These are phyloP conservation scores for Stichodactyla mertensii DNA, from an alignment of 64 coral and sea anemone genomes.

Conservation along the genomic window DNA sequence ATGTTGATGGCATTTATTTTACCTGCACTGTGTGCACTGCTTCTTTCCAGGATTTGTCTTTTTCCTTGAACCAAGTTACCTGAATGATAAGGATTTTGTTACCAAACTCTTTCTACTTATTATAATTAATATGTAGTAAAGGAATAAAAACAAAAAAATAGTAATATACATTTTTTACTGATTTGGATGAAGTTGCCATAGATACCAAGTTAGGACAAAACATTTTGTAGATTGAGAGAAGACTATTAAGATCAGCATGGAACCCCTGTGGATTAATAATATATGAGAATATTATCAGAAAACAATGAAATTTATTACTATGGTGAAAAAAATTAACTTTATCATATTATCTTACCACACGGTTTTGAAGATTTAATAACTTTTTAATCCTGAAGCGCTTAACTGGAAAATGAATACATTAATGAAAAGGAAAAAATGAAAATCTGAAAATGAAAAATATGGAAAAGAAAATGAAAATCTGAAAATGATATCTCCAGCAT, in stretches of 20 bases:
- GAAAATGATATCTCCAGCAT: too few relatives aligned
- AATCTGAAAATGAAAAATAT: not conserved
- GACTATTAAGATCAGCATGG: conserved; percentile 69
- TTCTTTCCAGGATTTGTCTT: conserved; percentile 61
- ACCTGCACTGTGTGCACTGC: conserved; percentile 69
- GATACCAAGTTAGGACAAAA: conserved; percentile 64
- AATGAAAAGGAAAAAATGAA: not conserved
- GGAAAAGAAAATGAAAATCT: not conserved
- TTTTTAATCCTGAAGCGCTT: conserved; percentile 80
- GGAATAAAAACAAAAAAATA: not conserved
- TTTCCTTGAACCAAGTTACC: conserved; percentile 60
- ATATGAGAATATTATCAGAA: too few relatives aligned
- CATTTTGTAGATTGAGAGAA: conserved; percentile 87
- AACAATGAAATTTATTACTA: not conserved
- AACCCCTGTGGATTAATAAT: conserved; percentile 40
- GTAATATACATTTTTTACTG: not conserved
- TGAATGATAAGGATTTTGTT: not conserved
- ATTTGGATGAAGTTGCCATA: conserved; percentile 24
- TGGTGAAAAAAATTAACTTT: too few relatives aligned
- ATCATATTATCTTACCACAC: conserved; percentile 52
- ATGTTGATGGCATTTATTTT: not conserved
- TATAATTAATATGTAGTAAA: not conserved
- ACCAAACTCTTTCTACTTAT: not conserved
- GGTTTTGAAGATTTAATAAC: conserved; percentile 66
- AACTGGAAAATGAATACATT: conserved; percentile 32